Evolutionary conservation across 2,797 vertebrate species (phyloP).

Genomic region (Allobates femoralis): DNA sequence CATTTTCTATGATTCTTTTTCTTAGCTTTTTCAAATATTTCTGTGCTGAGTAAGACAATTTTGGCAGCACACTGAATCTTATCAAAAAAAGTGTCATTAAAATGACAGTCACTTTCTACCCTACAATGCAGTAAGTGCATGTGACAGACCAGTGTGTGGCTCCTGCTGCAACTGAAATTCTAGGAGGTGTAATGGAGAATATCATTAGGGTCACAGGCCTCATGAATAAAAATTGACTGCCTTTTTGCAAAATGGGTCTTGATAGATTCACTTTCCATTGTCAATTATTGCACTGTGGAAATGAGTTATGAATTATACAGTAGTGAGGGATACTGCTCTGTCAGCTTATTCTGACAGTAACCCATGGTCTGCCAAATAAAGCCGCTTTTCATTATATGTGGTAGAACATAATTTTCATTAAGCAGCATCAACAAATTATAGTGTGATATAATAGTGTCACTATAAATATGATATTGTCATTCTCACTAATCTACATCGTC

Average conservation of each 20-base stretch:
- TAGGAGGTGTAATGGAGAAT: slow-evolving; percentile 52
- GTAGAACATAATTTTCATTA: neutral
- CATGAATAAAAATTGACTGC: slow-evolving; percentile 58
- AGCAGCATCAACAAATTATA: neutral
- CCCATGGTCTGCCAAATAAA: slow-evolving; percentile 27
- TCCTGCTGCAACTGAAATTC: slow-evolving; percentile 8
- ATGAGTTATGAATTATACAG: slow-evolving; percentile 63
- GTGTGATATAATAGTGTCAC: neutral
- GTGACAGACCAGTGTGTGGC: slow-evolving; percentile 35
- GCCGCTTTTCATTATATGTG: neutral
- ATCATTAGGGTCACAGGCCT: slow-evolving; percentile 60
- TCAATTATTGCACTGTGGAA: slow-evolving; percentile 58
- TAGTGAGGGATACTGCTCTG: slow-evolving; percentile 49
- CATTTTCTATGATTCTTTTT: neutral
- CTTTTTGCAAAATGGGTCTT: slow-evolving; percentile 55
- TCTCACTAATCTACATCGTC: neutral
- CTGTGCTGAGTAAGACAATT: slow-evolving; percentile 39
- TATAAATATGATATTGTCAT: neutral
- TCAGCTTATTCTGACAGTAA: slow-evolving; percentile 56
- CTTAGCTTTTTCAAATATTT: neutral
- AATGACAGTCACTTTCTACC: slow-evolving; percentile 41
- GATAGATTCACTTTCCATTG: slow-evolving; percentile 59
- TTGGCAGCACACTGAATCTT: slow-evolving; percentile 9
- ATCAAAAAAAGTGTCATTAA: slow-evolving; percentile 39
- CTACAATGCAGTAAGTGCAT: slow-evolving; percentile 48